Percentiles rank a stretch among this genome's conserved stretches.
Evolutionary conservation across 2,888 invertebrate genomes (phyloP).

Genomic region (Microdon myrmicae): DNA sequence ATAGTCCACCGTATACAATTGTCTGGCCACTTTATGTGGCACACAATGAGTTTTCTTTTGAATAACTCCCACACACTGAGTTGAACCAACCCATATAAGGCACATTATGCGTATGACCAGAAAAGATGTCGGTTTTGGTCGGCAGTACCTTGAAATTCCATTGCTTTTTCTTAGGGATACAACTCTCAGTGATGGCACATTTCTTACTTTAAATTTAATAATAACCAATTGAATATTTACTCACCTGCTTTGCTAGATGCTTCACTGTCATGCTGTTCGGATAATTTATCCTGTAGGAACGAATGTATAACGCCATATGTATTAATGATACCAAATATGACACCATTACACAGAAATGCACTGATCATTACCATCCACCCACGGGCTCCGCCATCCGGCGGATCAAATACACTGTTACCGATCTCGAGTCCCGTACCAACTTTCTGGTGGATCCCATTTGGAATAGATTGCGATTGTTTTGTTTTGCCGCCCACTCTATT

Average conservation of each 20-base stretch:
- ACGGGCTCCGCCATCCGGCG: slow-evolving; percentile 81
- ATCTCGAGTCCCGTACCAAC: slow-evolving; percentile 8
- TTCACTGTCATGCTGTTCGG: slow-evolving; percentile 73
- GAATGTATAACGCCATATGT: slow-evolving; percentile 84
- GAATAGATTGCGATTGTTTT: slow-evolving; percentile 19
- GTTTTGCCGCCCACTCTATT: slow-evolving; percentile 20
- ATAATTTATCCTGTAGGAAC: slow-evolving; percentile 74
- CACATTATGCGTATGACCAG: too few species aligned
- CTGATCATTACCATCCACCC: slow-evolving; percentile 86
- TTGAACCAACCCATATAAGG: too few species aligned
- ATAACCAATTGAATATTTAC: slow-evolving; percentile 59
- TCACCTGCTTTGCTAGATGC: slow-evolving; percentile 86
- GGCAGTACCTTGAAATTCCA: too few species aligned
- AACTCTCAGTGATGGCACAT: too few species aligned
- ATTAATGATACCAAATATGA: slow-evolving; percentile 91
- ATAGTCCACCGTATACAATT: too few species aligned
- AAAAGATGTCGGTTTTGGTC: too few species aligned
- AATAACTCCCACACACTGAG: too few species aligned
- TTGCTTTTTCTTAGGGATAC: too few species aligned
- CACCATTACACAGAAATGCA: slow-evolving; percentile 89
- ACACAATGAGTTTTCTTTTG: too few species aligned
- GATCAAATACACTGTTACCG: slow-evolving; percentile 62
- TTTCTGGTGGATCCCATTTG: slow-evolving; percentile 31
- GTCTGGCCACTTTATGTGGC: too few species aligned
- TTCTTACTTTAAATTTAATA: slow-evolving; percentile 1